Evolutionary conservation across 2,113 vertebrate genomes (phyloP), one percentile per base, ranked within the genome.

Genomic region (Alaudala cheleensis): DNA sequence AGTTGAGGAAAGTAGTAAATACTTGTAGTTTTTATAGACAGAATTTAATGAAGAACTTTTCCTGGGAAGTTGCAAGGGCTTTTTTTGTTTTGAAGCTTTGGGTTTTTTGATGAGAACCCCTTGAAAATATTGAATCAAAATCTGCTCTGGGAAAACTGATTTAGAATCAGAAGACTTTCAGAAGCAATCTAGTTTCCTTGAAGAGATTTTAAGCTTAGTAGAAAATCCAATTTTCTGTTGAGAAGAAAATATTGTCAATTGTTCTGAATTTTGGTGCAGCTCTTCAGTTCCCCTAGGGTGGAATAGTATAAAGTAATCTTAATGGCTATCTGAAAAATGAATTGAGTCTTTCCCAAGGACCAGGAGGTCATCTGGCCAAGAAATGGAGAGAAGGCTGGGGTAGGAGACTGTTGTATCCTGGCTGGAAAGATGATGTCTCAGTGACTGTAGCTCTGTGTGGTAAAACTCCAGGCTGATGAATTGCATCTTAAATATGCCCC

Each of bases 131-230:
- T 67, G 82, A 78, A 56, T 44, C 34, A 54, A 90, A 86, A 81
- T 71, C 53, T 92, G 69, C 24, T 66, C 34, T 88, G 76, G 85
- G 76, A 94, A 90, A 94, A 83, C 62, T 70, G 77, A 83, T 92
- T 90, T 86, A 24, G 71, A 93, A 92, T 77, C 16, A 9, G 66
- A 73, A 81, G 64, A 58, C 54, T 80, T 96, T 95, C 82, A 92
- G 74, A 92, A 77, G 28, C 70, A 86, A 88, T 88, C 47, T 83
- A 11, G 78, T 94, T 94, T 90, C 56, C 67, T 90, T 94, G 67
- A 93, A 93, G 71, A 88, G 62, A 39, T 92, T 96, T 96, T 91
- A 66, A 95, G 92, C 90, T 87, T 84, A 90, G 58, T 42, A 91
- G 49, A 95, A 95, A 93, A 93, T 67, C 83, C 86, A 92, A 64